These are phyloP conservation scores for Habropoda laboriosa DNA, from an alignment of 1,140 invertebrate species.

Conservation along the genomic window DNA sequence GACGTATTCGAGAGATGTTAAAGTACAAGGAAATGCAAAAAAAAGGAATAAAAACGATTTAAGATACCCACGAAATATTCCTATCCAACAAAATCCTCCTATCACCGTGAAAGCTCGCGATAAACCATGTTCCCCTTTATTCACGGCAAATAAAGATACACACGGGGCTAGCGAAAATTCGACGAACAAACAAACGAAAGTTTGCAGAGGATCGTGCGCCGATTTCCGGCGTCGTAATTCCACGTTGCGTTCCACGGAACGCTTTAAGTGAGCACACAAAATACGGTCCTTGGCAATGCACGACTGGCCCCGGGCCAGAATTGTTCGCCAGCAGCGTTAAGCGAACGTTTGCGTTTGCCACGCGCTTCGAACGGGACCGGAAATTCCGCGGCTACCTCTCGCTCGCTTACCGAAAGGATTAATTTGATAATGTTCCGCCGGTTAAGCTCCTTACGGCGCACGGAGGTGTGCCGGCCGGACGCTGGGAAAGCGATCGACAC, in stretches of 20 bases:
- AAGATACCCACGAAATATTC: too few relatives aligned
- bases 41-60: too few relatives aligned
- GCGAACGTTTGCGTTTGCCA: neutral
- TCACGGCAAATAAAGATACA: too few relatives aligned
- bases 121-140: too few relatives aligned
- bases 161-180: neutral
- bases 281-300: slow-evolving; percentile 4
- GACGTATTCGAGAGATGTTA: too few relatives aligned
- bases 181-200: neutral
- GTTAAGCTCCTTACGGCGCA: slow-evolving; percentile 22
- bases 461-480: slow-evolving; percentile 1
- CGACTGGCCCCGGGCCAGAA: slow-evolving; percentile 6
- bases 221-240: slow-evolving; percentile 1
- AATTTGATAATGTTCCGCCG: slow-evolving; percentile 30
- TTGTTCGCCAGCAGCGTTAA: neutral
- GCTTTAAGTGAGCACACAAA: neutral
- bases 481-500: slow-evolving; percentile 39
- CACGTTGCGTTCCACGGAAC: neutral
- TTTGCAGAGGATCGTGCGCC: neutral
- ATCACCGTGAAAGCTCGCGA: too few relatives aligned
- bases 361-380: too few relatives aligned
- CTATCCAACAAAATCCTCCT: too few relatives aligned
- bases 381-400: neutral
- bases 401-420: slow-evolving; percentile 19
- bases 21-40: too few relatives aligned